Evolutionary conservation across 2,888 invertebrate genomes (phyloP).

Genomic region (Drosophila falleni): DNA sequence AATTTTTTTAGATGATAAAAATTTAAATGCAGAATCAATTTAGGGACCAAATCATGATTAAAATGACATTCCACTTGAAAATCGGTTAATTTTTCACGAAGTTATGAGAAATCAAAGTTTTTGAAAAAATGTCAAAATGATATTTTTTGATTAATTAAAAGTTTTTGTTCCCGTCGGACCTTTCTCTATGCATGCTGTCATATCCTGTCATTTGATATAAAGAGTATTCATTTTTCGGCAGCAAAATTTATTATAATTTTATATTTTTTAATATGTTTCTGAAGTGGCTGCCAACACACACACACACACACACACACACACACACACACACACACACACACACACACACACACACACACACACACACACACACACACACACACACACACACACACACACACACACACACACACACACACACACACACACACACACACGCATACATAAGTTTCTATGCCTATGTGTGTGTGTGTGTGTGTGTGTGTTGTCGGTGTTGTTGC

Average conservation of each 20-base stretch:
- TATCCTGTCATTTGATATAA: not conserved
- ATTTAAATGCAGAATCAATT: too few species aligned
- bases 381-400: constrained; percentile 20
- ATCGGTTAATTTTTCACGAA: too few species aligned
- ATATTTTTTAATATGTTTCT: constrained; percentile 43
- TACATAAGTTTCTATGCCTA: constrained; percentile 7
- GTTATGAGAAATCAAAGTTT: too few species aligned
- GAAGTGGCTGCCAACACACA: constrained; percentile 38
- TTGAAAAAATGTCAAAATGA: too few species aligned
- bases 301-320: constrained; percentile 10
- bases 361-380: constrained; percentile 17
- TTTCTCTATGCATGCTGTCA: not conserved
- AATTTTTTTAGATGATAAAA: too few species aligned
- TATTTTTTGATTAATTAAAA: too few species aligned
- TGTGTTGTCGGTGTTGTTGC: constrained; percentile 6
- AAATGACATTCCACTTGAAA: too few species aligned
- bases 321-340: constrained; percentile 14
- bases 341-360: constrained; percentile 18
- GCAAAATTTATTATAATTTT: constrained; percentile 3
- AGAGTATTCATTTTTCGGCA: constrained; percentile 6
- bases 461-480: constrained; percentile 12
- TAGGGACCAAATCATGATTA: too few species aligned
- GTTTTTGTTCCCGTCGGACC: too few species aligned
- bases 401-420: constrained; percentile 19
- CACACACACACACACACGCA: constrained; percentile 10